Base-by-base conservation (phyloP, 2,113 vertebrate species). In the Mustela nigripes region DNA sequence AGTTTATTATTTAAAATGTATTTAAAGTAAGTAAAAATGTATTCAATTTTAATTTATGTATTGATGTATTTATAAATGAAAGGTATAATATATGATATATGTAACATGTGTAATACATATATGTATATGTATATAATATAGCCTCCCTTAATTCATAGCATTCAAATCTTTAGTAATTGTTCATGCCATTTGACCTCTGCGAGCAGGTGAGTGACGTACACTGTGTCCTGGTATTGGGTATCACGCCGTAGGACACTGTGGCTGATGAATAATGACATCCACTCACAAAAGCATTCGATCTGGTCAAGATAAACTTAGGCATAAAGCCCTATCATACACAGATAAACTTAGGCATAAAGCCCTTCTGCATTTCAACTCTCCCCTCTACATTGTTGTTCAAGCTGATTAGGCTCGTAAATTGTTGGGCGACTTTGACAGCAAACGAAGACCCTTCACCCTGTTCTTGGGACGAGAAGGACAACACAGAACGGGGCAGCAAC, bases 311-410 rank as follows among this genome's bases (percentile, higher is more conserved):
- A 74, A n/a, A 36, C 22, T 19, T 42, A 36, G 79, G 88, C 78
- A 8, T 0, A 36, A 60, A 45, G 62, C 33, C 39, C 16, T 5
- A n/a, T n/a, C 3, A 3, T 2, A 22, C 11, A 11, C 39, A n/a
- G 42, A 36, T 24, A 21, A n/a, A 36, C 22, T 19, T 42, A 36
- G 79, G 88, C 78, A 8, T 0, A 36, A 60, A 45, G 62, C 33
- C 39, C 16, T 5, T 11, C 21, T 53, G 67, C 21, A 7, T 67
- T 62, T 71, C 86, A 18, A 36, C 50, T 78, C 31, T 36, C 33
- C n/a, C 11, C 24, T n/a, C n/a, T 33, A 24, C 28, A 19, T 36
- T 84, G 88, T 50, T 65, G 78, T 80, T 80, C 76, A 91, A 76
- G 42, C n/a, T 60, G 45, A 81, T 76, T 15, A 39, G 60, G 62